Percentiles rank a stretch among this genome's conserved stretches.
Evolutionary conservation across 1,140 invertebrate genomes (phyloP).

Genomic region (Pseudomyrmex flavicornis): DNA sequence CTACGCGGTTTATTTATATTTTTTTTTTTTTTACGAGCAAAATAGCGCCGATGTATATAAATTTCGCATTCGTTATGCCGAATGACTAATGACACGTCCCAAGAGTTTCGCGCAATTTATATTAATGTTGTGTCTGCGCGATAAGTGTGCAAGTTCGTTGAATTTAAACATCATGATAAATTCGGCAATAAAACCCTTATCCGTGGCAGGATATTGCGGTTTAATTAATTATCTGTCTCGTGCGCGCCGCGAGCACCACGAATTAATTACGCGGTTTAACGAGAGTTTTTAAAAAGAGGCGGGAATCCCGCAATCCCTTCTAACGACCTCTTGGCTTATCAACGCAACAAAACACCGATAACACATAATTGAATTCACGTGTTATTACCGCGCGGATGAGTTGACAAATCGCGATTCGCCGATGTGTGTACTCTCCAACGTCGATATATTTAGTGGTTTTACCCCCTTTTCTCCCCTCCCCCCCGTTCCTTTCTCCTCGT

Average conservation of each 20-base stretch:
- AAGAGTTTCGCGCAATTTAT: conserved; percentile 42
- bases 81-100: conserved; percentile 6
- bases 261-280: conserved; percentile 69
- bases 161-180: conserved; percentile 61
- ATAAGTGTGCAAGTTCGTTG: conserved; percentile 56
- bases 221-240: conserved; percentile 69
- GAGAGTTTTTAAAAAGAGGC: conserved; percentile 68
- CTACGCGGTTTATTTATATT: background rate
- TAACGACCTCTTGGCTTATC: conserved; percentile 70
- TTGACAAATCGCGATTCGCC: conserved; percentile 63
- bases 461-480: background rate
- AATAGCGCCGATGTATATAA: background rate
- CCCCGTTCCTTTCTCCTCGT: background rate
- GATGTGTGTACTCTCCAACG: conserved; percentile 26
- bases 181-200: conserved; percentile 65
- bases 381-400: conserved; percentile 43
- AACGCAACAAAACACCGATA: conserved; percentile 50
- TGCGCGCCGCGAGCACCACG: conserved; percentile 16
- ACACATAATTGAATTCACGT: conserved; percentile 63
- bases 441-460: conserved; percentile 42
- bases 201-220: conserved; percentile 60
- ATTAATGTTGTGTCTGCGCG: conserved; percentile 63
- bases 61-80: background rate
- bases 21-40: background rate
- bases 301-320: conserved; percentile 37